Conservation (phyloP, 2,888 invertebrate genomes). For the Cabera pusaria region DNA sequence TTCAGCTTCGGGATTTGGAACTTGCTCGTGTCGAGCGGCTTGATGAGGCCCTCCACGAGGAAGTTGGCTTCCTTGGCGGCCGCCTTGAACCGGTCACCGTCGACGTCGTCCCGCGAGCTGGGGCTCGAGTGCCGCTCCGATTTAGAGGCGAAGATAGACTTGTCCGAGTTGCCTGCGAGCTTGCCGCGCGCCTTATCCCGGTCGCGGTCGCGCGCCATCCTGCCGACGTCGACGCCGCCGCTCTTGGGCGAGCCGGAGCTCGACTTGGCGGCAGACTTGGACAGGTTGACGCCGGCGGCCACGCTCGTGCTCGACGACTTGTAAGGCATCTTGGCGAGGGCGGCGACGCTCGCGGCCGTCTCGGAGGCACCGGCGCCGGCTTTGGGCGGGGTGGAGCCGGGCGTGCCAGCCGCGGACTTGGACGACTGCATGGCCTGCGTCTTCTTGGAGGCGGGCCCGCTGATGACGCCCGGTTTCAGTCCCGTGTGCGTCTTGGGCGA, state of each 20-base stretch:
- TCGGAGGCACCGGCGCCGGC: slow-evolving; percentile 68
- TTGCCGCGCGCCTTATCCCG: slow-evolving; percentile 83
- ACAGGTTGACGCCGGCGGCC: slow-evolving; percentile 69
- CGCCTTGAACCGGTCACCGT: slow-evolving; percentile 85
- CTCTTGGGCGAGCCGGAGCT: slow-evolving; percentile 85
- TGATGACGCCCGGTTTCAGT: slow-evolving; percentile 92
- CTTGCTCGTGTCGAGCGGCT: slow-evolving; percentile 90
- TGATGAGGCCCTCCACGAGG: slow-evolving; percentile 89
- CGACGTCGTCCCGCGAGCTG: slow-evolving; percentile 85
- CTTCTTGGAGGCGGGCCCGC: slow-evolving; percentile 93
- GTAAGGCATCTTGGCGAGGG: slow-evolving; percentile 77
- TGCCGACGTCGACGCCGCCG: slow-evolving; percentile 80
- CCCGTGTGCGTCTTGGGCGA: slow-evolving; percentile 92
- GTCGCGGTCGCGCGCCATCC: slow-evolving; percentile 84
- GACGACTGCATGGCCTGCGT: slow-evolving; percentile 85
- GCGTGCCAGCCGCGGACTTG: slow-evolving; percentile 61
- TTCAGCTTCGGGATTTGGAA: slow-evolving; percentile 94
- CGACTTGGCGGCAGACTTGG: slow-evolving; percentile 75
- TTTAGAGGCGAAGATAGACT: slow-evolving; percentile 85
- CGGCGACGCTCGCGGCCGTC: slow-evolving; percentile 51
- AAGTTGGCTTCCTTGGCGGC: slow-evolving; percentile 85
- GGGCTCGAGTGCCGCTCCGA: slow-evolving; percentile 87
- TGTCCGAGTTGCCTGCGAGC: slow-evolving; percentile 84
- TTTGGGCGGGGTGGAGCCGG: slow-evolving; percentile 74
- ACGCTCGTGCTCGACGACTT: slow-evolving; percentile 69